phyloP scores from a whole-genome alignment of 2,113 vertebrate genomes.

The Lamprologus ornatipinnis region DNA sequence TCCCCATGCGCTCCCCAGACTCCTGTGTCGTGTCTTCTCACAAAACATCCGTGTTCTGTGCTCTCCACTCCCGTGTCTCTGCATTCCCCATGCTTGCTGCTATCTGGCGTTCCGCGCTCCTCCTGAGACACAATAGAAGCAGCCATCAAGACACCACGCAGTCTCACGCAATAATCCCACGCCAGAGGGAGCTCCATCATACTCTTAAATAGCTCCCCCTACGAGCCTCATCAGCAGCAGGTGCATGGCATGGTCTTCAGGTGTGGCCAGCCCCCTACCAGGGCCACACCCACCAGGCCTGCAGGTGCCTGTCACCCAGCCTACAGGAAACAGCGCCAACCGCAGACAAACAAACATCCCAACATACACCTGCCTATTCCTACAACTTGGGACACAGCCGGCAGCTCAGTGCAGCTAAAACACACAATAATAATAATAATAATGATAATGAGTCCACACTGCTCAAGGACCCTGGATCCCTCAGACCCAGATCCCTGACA shows the following conservation, averaged over 20 bases:
- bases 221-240: rapidly evolving
- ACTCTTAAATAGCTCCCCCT: not conserved
- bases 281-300: not conserved
- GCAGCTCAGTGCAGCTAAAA: not conserved
- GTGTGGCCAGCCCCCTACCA: not conserved
- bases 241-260: not conserved
- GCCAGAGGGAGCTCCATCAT: not conserved
- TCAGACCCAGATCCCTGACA: not conserved
- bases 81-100: rapidly evolving
- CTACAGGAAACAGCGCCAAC: not conserved
- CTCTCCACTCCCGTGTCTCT: not conserved
- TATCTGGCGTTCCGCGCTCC: rapidly evolving
- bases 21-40: rapidly evolving
- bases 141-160: not conserved
- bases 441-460: not conserved
- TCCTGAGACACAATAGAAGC: not conserved
- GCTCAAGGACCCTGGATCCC: rapidly evolving
- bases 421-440: not conserved
- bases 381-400: not conserved
- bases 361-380: not conserved
- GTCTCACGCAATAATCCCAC: not conserved
- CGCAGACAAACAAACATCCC: not conserved
- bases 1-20: not conserved
- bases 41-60: not conserved
- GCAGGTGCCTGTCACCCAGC: not conserved